Percentiles rank a stretch among this genome's conserved stretches.
Conservation (phyloP, 1,140 invertebrate genomes). For the Drosophila oshimai region DNA sequence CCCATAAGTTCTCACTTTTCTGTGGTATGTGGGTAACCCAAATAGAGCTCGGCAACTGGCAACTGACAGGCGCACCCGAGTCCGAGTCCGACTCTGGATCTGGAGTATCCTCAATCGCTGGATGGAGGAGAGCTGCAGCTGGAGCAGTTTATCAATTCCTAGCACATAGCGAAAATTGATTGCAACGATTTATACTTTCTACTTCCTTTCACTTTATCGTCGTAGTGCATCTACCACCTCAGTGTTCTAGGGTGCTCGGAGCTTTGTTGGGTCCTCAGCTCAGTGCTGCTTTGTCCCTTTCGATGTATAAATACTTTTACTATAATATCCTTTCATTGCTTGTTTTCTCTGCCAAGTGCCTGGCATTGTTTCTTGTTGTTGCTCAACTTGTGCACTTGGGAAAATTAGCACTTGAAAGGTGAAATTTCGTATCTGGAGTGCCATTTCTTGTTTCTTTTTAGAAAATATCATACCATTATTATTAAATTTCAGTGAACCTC, state of each 20-base stretch:
- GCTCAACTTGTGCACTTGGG: not conserved
- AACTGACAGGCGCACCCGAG: slow-evolving; percentile 28
- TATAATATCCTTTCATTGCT: slow-evolving; percentile 80
- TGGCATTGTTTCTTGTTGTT: slow-evolving; percentile 65
- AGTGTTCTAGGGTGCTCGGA: not conserved
- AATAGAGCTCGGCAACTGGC: slow-evolving; percentile 49
- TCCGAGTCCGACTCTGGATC: not conserved
- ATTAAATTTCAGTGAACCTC: not conserved
- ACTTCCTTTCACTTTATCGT: slow-evolving; percentile 80
- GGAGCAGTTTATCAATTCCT: slow-evolving; percentile 76
- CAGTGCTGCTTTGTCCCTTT: slow-evolving; percentile 56
- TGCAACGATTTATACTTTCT: slow-evolving; percentile 81
- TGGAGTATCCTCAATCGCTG: slow-evolving; percentile 36
- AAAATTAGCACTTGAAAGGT: not conserved
- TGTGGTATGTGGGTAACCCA: slow-evolving; percentile 52
- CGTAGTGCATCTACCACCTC: slow-evolving; percentile 50
- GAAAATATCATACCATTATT: not conserved
- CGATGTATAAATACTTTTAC: slow-evolving; percentile 75
- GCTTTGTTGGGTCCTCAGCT: not conserved
- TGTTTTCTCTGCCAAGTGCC: slow-evolving; percentile 74
- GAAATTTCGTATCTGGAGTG: not conserved
- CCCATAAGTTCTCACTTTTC: slow-evolving; percentile 46
- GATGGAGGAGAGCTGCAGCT: slow-evolving; percentile 10
- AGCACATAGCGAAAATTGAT: slow-evolving; percentile 80
- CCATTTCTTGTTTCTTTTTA: not conserved